Conservation (phyloP, 2,888 invertebrate species). For the Ochropleura leucogaster region DNA sequence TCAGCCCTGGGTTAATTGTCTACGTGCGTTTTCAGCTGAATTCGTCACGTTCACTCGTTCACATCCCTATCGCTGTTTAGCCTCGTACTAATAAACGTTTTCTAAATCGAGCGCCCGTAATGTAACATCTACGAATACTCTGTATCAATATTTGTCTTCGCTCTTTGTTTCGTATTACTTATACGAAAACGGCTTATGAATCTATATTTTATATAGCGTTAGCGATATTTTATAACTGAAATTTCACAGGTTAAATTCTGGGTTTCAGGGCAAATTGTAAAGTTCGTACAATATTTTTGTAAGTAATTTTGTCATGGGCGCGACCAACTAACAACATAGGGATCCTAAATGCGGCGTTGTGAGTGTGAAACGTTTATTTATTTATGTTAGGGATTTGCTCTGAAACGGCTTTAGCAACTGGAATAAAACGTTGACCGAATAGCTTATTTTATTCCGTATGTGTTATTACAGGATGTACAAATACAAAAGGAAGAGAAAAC, state of each 20-base stretch:
- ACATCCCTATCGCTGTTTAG: constrained; percentile 66
- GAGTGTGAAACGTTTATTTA: constrained; percentile 39
- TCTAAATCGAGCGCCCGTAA: constrained; percentile 61
- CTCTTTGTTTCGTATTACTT: constrained; percentile 31
- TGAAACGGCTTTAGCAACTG: constrained; percentile 31
- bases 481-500: not conserved
- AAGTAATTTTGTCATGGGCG: constrained; percentile 35
- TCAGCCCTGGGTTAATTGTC: constrained; percentile 85
- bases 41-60: constrained; percentile 81
- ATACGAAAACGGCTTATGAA: constrained; percentile 30
- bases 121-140: constrained; percentile 53
- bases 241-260: constrained; percentile 14
- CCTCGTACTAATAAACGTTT: constrained; percentile 74
- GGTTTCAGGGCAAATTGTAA: constrained; percentile 17
- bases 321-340: constrained; percentile 21
- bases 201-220: constrained; percentile 39
- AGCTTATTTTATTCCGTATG: constrained; percentile 27
- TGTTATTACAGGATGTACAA: constrained; percentile 18
- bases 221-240: constrained; percentile 8
- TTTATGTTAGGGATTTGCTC: constrained; percentile 47
- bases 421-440: constrained; percentile 39
- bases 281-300: constrained; percentile 30
- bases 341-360: constrained; percentile 4
- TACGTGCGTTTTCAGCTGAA: constrained; percentile 86
- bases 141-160: constrained; percentile 45